Evolutionary conservation across 2,888 invertebrate genomes (phyloP).

Genomic region (Mesorhabditis sp.): DNA sequence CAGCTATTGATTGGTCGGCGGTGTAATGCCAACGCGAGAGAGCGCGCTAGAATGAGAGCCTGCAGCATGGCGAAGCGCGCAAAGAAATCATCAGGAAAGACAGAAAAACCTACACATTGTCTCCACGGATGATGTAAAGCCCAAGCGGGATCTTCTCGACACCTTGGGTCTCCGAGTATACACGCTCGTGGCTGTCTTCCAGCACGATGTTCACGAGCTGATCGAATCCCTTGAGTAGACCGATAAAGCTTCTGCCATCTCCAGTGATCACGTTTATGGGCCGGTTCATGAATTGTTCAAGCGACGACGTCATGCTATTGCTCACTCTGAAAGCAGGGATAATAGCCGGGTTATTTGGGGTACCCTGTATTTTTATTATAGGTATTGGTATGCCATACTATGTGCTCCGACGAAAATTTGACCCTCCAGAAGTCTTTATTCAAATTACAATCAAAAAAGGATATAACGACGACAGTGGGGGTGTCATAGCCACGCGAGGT

Average conservation of each 20-base stretch:
- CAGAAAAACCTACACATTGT: constrained; percentile 78
- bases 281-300: constrained; percentile 43
- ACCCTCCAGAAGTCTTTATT: not conserved
- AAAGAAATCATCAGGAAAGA: not conserved
- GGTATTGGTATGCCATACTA: not conserved
- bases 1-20: too few relatives aligned
- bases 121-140: constrained; percentile 92
- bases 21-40: not conserved
- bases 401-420: not conserved
- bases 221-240: constrained; percentile 74
- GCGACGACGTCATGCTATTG: not conserved
- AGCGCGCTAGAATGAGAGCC: constrained; percentile 8
- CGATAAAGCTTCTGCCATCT: constrained; percentile 92
- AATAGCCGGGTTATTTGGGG: too few relatives aligned
- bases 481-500: constrained; percentile 6
- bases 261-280: constrained; percentile 83
- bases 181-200: constrained; percentile 95
- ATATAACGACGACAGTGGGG: constrained; percentile 5
- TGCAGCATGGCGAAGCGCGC: not conserved
- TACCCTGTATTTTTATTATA: too few relatives aligned
- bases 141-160: constrained; percentile 93
- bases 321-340: too few relatives aligned
- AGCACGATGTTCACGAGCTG: constrained; percentile 97
- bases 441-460: constrained; percentile 6
- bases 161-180: constrained; percentile 79